These are phyloP conservation scores for Gopherus evgoodei DNA, from an alignment of 2,113 vertebrate genomes.

Conservation along the genomic window DNA sequence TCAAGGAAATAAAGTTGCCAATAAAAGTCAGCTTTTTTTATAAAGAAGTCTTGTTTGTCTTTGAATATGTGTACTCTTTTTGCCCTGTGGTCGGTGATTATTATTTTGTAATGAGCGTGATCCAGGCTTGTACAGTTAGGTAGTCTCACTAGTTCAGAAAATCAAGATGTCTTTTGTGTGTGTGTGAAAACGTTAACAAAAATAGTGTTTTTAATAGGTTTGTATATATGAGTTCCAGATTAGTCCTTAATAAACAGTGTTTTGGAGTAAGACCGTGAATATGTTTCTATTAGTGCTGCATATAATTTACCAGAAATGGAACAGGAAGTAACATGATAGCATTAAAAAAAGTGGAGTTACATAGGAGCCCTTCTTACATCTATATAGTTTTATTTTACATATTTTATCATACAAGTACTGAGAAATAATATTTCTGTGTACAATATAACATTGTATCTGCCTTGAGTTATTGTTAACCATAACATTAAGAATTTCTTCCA, in stretches of 20 bases:
- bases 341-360: neutral
- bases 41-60: neutral
- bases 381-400: neutral
- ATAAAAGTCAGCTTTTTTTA: neutral
- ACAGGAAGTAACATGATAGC: neutral
- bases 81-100: neutral
- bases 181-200: neutral
- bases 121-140: neutral
- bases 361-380: neutral
- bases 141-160: neutral
- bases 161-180: neutral
- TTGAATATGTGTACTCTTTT: neutral
- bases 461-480: neutral
- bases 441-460: neutral
- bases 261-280: neutral
- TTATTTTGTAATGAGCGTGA: neutral
- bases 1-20: neutral
- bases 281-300: neutral
- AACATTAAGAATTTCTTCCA: neutral
- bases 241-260: neutral
- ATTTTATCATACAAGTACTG: neutral
- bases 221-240: neutral
- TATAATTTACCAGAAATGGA: neutral
- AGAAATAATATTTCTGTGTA: neutral
- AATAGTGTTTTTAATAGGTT: neutral